phyloP scores from a whole-genome alignment of 2,888 invertebrate genomes.

The Agapetus fuscipes region DNA sequence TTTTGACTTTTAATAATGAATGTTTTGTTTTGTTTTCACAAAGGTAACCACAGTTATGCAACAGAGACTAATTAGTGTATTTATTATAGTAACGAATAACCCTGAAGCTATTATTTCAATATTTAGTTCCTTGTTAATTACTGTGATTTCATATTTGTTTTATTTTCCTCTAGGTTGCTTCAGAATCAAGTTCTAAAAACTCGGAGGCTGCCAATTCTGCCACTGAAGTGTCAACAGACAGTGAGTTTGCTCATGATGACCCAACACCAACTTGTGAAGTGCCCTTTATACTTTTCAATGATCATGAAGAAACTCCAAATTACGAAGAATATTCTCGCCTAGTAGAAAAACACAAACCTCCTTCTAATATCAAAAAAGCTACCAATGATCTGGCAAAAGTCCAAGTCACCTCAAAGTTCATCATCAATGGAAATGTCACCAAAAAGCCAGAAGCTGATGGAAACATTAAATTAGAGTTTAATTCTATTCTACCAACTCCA shows the following conservation, averaged over 20 bases:
- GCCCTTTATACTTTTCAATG: constrained; percentile 68
- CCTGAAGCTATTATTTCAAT: too few relatives aligned
- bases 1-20: too few relatives aligned
- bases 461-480: constrained; percentile 23
- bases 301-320: constrained; percentile 27
- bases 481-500: constrained; percentile 7
- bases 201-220: constrained; percentile 75
- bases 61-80: too few relatives aligned
- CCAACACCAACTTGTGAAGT: constrained; percentile 59
- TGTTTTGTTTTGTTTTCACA: too few relatives aligned
- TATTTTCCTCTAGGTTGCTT: constrained; percentile 59
- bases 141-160: too few relatives aligned
- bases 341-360: constrained; percentile 5
- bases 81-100: too few relatives aligned
- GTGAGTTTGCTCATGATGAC: constrained; percentile 82
- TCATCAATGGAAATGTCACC: constrained; percentile 8
- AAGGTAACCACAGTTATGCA: too few relatives aligned
- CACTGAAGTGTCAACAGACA: constrained; percentile 87
- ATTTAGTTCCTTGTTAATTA: too few relatives aligned
- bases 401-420: constrained; percentile 45
- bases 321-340: constrained; percentile 4
- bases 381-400: constrained; percentile 43
- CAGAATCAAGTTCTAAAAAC: constrained; percentile 54
- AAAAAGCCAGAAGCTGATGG: constrained; percentile 24
- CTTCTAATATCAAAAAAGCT: constrained; percentile 6